Base-by-base conservation (phyloP, 2,797 vertebrate species). In the Nyctalus aviator region DNA sequence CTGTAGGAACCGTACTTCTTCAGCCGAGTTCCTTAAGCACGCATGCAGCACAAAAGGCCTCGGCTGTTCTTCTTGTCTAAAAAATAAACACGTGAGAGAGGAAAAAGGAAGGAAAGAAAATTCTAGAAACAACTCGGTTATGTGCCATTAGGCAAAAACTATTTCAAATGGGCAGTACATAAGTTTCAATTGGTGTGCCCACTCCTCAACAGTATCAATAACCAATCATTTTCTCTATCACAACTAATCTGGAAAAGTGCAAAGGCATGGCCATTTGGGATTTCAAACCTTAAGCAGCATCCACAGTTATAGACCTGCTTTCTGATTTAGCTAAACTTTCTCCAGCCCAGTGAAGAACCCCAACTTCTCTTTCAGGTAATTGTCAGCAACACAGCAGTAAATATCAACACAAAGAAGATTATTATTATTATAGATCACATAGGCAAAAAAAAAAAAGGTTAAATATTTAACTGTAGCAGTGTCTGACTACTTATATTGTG, bases 1-100 rank as follows among this genome's bases (percentile, higher is more conserved):
- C 96, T 99, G 99, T 81, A 99, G 98, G 97, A 99, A 99, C 94
- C 98, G 98, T 97, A 99, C 97, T 99, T 99, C 99, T 76, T 99
- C 99, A 44, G 98, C 98, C 2, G 99, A 96, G 95, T 97, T 99
- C 96, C 98, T 98, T 98, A 99, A 98, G 97, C 99, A 99, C 0
- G 99, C 97, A 93, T 99, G 99, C 85, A 99, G 98, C 92, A 98
- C 98, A 98, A 99, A 99, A 12, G 99, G 98, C 94, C 98, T 98
- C 0, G 98, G 98, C 62, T 98, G 98, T 95, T 99, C 99, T 97
- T 99, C 99, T 87, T 99, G 99, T 97, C 99, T 99, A 97, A 75
- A 95, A 35, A 64, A 62, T 37, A 30, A 64, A 79, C 25, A 50
- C 64, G 46, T 8, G 9, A 73, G 82, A 94, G 84, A 90, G 71